These are phyloP conservation scores for Rhea americana DNA, from an alignment of 2,113 vertebrate genomes.

Conservation along the genomic window DNA sequence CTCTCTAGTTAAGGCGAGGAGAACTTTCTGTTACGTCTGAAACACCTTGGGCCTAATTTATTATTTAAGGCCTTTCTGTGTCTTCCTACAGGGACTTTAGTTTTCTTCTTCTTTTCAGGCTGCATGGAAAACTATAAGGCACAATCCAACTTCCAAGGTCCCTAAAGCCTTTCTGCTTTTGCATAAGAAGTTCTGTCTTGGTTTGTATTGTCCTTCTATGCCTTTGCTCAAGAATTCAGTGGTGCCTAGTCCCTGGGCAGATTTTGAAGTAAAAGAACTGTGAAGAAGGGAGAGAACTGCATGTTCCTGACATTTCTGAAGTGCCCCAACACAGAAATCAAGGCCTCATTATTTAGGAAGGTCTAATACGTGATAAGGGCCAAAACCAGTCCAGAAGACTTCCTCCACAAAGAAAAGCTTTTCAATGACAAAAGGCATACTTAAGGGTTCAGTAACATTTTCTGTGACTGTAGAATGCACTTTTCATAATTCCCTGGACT, in stretches of 20 bases:
- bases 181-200: background rate
- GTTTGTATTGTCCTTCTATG: background rate
- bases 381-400: background rate
- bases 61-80: background rate
- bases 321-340: rapidly evolving
- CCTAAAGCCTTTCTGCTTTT: background rate
- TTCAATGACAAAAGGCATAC: background rate
- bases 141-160: background rate
- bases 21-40: background rate
- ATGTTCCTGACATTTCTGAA: background rate
- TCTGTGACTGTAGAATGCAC: background rate
- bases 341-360: background rate
- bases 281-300: background rate
- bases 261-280: background rate
- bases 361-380: background rate
- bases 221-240: background rate
- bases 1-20: background rate
- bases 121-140: background rate
- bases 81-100: background rate
- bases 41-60: background rate
- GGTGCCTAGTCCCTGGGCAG: background rate
- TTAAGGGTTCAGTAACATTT: background rate
- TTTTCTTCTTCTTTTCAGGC: background rate
- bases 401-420: background rate
- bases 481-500: background rate